Conservation (phyloP, 1,140 invertebrate species). For the Sarcophaga peregrina region DNA sequence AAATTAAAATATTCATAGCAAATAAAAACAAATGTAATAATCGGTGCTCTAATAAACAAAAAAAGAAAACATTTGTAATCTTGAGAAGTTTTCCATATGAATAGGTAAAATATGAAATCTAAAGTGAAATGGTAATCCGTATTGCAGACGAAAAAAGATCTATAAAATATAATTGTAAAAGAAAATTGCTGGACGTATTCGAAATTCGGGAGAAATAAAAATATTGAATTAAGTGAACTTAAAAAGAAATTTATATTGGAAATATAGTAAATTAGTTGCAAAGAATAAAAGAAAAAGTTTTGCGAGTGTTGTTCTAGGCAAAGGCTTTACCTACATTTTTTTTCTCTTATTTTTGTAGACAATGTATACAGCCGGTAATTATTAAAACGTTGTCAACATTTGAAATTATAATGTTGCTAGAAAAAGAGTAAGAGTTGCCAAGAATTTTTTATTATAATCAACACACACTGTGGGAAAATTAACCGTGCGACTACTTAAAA, state of each 20-base stretch:
- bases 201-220: not conserved
- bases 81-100: not conserved
- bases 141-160: not conserved
- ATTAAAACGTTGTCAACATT: not conserved
- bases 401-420: conserved; percentile 2
- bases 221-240: not conserved
- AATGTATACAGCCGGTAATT: conserved; percentile 3
- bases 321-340: too few relatives aligned
- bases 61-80: not conserved
- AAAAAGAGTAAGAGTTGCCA: not conserved
- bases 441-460: not conserved
- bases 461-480: not conserved
- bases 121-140: not conserved
- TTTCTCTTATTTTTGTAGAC: not conserved
- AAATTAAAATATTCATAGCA: not conserved
- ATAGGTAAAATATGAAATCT: not conserved
- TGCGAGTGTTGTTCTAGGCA: too few relatives aligned
- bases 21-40: not conserved
- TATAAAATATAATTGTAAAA: not conserved
- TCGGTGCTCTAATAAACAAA: not conserved
- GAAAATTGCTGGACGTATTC: not conserved
- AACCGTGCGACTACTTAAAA: too few relatives aligned
- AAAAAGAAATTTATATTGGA: not conserved
- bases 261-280: not conserved
- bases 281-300: not conserved